Conservation (phyloP, 2,888 invertebrate genomes). For the Anoplius nigerrimus region DNA sequence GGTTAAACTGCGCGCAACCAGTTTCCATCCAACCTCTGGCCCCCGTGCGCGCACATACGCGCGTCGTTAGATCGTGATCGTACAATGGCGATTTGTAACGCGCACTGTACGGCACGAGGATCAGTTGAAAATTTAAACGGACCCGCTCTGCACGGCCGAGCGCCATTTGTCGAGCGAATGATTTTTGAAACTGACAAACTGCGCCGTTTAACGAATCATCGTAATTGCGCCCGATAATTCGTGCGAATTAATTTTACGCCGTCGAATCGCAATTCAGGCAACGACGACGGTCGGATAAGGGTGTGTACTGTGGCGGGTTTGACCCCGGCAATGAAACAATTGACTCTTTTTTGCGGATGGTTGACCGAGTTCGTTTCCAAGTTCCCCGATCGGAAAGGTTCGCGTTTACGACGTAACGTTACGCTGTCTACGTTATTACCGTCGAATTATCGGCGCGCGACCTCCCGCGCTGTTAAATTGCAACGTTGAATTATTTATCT, state of each 20-base stretch:
- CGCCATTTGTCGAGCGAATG: too few species aligned
- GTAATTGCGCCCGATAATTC: conserved; percentile 1
- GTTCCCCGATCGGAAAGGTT: too few species aligned
- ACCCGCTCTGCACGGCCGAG: background rate
- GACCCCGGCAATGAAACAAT: too few species aligned
- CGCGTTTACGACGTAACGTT: too few species aligned
- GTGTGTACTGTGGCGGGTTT: too few species aligned
- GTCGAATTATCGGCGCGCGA: too few species aligned
- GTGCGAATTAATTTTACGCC: background rate
- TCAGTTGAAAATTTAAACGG: conserved; percentile 38
- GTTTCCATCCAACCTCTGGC: background rate
- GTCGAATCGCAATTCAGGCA: background rate
- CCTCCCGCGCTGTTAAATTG: too few species aligned
- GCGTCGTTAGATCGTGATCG: background rate
- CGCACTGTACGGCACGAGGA: conserved; percentile 9
- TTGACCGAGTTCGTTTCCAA: too few species aligned
- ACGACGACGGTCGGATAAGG: background rate
- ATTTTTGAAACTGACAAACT: background rate
- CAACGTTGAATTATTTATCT: too few species aligned
- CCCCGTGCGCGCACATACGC: background rate
- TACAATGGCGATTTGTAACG: conserved; percentile 28
- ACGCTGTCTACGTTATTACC: too few species aligned
- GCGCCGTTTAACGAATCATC: too few species aligned
- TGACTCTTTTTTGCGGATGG: too few species aligned
- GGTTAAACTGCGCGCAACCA: conserved; percentile 18